These are phyloP conservation scores for Drosophila atroscutellata DNA, from an alignment of 2,888 invertebrate species.

Conservation along the genomic window DNA sequence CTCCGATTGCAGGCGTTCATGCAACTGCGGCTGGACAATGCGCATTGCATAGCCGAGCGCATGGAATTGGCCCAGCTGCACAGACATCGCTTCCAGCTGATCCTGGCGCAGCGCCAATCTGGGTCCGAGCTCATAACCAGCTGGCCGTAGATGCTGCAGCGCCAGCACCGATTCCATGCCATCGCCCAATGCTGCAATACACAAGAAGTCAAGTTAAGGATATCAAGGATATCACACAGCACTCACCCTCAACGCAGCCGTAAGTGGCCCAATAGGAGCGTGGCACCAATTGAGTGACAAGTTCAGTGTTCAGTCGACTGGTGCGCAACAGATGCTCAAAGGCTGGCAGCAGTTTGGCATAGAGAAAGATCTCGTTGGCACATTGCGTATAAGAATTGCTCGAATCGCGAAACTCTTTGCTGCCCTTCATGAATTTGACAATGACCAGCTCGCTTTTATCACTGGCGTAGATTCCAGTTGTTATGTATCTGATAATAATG, in stretches of 20 bases:
- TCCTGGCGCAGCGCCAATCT: constrained; percentile 71
- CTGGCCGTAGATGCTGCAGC: constrained; percentile 78
- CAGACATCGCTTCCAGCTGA: constrained; percentile 79
- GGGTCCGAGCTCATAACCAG: constrained; percentile 82
- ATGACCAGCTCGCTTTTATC: constrained; percentile 62
- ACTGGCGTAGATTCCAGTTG: constrained; percentile 20
- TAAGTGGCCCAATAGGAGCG: constrained; percentile 75
- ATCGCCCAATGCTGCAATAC: constrained; percentile 61
- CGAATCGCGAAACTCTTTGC: constrained; percentile 73
- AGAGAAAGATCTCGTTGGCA: constrained; percentile 82
- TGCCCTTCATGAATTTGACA: constrained; percentile 84
- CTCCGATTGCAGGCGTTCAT: constrained; percentile 68
- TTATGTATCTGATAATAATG: neutral
- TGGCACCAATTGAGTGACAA: constrained; percentile 73
- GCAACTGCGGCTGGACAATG: constrained; percentile 66
- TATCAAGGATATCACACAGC: neutral
- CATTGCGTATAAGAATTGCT: constrained; percentile 82
- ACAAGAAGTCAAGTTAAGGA: neutral
- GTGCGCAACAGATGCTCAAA: constrained; percentile 72
- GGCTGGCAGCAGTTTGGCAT: constrained; percentile 79
- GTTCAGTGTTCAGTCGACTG: constrained; percentile 52
- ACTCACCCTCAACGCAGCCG: constrained; percentile 77
- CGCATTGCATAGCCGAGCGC: constrained; percentile 79
- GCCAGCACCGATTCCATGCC: constrained; percentile 78
- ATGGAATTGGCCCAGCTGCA: constrained; percentile 80